phyloP scores from a whole-genome alignment of 2,797 vertebrate genomes.

The Myotis planiceps region DNA sequence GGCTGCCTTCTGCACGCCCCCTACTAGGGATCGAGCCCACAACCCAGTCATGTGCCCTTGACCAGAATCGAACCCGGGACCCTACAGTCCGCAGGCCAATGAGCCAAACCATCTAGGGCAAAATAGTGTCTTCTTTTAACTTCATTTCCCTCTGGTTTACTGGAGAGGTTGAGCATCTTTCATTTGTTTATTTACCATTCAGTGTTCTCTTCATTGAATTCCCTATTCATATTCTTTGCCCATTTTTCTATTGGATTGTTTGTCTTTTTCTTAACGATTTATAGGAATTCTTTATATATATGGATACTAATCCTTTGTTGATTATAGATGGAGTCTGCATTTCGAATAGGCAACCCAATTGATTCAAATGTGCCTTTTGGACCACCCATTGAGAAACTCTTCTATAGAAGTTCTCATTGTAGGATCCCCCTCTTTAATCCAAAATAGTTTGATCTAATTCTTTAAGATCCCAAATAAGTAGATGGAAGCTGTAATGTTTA shows the following conservation, averaged over 20 bases:
- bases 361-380: not conserved
- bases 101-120: not conserved
- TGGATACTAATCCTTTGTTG: not conserved
- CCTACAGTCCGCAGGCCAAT: too few species aligned
- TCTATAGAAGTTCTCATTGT: not conserved
- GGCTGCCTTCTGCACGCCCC: too few species aligned
- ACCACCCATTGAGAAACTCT: not conserved
- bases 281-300: constrained; percentile 12
- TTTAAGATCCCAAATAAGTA: constrained; percentile 3
- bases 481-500: not conserved
- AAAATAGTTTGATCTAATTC: constrained; percentile 12
- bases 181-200: constrained; percentile 11
- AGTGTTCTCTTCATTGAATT: constrained; percentile 30
- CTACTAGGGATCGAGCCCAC: too few species aligned
- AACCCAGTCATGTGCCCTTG: too few species aligned
- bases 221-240: not conserved
- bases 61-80: too few species aligned
- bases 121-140: not conserved
- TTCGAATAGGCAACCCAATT: not conserved
- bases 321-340: not conserved
- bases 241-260: constrained; percentile 7
- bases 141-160: not conserved
- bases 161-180: not conserved
- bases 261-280: constrained; percentile 37
- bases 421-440: not conserved